Conservation (phyloP, 2,888 invertebrate genomes). For the Nomada ruficornis region DNA sequence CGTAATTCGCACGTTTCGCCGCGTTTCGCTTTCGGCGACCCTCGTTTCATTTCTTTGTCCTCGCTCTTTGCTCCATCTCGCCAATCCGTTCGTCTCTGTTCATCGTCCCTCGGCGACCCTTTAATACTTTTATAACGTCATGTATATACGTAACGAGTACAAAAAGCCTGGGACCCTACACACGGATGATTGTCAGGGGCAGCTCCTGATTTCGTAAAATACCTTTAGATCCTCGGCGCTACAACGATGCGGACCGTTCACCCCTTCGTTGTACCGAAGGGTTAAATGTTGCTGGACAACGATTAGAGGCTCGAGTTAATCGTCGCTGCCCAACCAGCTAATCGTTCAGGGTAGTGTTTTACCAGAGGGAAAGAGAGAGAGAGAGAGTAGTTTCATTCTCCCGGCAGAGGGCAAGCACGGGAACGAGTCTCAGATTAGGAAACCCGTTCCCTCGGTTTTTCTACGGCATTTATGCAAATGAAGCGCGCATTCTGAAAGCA, state of each 20-base stretch:
- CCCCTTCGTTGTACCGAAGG: neutral
- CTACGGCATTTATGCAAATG: slow-evolving; percentile 60
- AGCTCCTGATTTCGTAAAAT: slow-evolving; percentile 56
- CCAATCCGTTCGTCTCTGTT: slow-evolving; percentile 20
- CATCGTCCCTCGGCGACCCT: slow-evolving; percentile 33
- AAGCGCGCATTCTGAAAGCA: slow-evolving; percentile 54
- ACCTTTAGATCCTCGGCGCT: slow-evolving; percentile 31
- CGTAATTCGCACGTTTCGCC: slow-evolving; percentile 71
- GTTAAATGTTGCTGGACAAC: slow-evolving; percentile 28
- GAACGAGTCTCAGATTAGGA: slow-evolving; percentile 57
- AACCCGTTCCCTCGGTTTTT: slow-evolving; percentile 56
- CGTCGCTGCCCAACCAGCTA: slow-evolving; percentile 28
- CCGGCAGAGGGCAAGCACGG: slow-evolving; percentile 22
- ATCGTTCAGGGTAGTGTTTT: slow-evolving; percentile 35
- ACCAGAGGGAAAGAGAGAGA: neutral
- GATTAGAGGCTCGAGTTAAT: slow-evolving; percentile 37
- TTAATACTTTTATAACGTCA: slow-evolving; percentile 63
- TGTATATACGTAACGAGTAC: slow-evolving; percentile 36
- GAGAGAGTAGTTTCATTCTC: slow-evolving; percentile 38
- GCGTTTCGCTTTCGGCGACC: slow-evolving; percentile 63
- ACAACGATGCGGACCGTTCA: slow-evolving; percentile 1
- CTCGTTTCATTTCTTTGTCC: slow-evolving; percentile 55
- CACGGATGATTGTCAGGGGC: slow-evolving; percentile 26
- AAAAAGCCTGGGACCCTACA: slow-evolving; percentile 28
- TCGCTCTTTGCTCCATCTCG: slow-evolving; percentile 1